Conservation (phyloP, 2,113 vertebrate species). For the Erinaceus europaeus region DNA sequence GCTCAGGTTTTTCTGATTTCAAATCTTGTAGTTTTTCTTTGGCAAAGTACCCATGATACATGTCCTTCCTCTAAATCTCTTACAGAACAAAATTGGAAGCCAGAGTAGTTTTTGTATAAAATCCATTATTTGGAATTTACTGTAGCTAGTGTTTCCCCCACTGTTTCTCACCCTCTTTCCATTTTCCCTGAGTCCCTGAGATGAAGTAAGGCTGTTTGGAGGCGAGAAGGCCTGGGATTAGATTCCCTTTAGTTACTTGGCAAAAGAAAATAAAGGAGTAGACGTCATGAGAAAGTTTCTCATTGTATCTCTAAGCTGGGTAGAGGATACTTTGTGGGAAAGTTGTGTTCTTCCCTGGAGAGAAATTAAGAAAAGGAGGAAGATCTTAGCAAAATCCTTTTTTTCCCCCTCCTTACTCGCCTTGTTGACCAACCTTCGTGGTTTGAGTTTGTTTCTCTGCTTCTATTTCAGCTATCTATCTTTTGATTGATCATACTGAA, state of each 20-base stretch:
- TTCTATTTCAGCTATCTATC: background rate
- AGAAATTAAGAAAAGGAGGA: conserved; percentile 59
- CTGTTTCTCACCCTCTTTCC: background rate
- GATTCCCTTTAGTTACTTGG: conserved; percentile 58
- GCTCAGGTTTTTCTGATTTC: background rate
- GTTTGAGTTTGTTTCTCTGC: background rate
- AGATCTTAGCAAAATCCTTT: conserved; percentile 31
- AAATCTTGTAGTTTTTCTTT: background rate
- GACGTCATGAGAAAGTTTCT: conserved; percentile 70
- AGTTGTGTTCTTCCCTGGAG: conserved; percentile 65
- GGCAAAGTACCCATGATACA: background rate
- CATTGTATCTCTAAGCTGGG: conserved; percentile 34
- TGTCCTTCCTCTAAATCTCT: background rate
- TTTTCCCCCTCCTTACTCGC: background rate
- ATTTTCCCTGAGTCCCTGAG: background rate
- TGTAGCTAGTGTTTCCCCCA: background rate
- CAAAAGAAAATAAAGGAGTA: conserved; percentile 58
- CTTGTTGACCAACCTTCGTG: background rate
- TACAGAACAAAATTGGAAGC: conserved; percentile 3
- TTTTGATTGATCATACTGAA: background rate
- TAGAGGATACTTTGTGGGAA: conserved; percentile 55
- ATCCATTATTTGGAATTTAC: background rate
- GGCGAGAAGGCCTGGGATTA: conserved; percentile 26
- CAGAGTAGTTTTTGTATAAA: background rate
- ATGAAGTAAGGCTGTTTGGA: conserved; percentile 61